Evolutionary conservation across 2,113 vertebrate genomes (phyloP), one percentile per base, ranked within the genome.

Genomic region (Pampusana beccarii): DNA sequence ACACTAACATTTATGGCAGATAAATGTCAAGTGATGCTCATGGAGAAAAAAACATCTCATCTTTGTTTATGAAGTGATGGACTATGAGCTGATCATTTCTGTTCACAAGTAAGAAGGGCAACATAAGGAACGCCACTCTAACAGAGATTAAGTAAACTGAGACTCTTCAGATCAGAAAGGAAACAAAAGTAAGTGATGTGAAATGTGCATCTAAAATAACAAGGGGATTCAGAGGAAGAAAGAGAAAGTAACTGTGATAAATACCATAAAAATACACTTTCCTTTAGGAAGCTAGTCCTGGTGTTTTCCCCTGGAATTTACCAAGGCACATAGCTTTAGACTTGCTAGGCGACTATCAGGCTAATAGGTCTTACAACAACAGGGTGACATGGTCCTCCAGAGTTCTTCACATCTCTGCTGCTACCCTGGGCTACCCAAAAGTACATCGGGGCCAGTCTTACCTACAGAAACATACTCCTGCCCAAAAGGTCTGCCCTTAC

Each of bases 91-190:
- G 65, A 67, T n/a, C 23, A 7, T 29, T 73, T 13, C 8, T 74
- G 18, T 70, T 90, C 16, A 57, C 14, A 79, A 73, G 38, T 21
- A 84, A 42, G 51, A 88, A 61, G 33, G 36, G 44, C 44, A 66
- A 21, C 16, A 36, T 5, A 66, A 7, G 6, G 19, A 89, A 65
- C 0, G 1, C 4, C 0, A 1, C 71, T 57, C 16, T 61, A 69
- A 46, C 8, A 84, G 56, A 57, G 19, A 73, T 31, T 17, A 54
- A 58, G 24, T 34, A 53, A 88, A 44, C 7, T 21, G 60, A 8
- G 31, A 57, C 33, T 80, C 33, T 90, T 75, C 54, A 58, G 46
- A 66, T 70, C n/a, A 54, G n/a, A 92, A 80, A 77, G 11, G 25
- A 62, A 73, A 78, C n/a, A 84, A 64, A 64, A 21, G 4, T 48